Base-by-base conservation (phyloP, 2,113 vertebrate species). In the Trinectes maculatus region DNA sequence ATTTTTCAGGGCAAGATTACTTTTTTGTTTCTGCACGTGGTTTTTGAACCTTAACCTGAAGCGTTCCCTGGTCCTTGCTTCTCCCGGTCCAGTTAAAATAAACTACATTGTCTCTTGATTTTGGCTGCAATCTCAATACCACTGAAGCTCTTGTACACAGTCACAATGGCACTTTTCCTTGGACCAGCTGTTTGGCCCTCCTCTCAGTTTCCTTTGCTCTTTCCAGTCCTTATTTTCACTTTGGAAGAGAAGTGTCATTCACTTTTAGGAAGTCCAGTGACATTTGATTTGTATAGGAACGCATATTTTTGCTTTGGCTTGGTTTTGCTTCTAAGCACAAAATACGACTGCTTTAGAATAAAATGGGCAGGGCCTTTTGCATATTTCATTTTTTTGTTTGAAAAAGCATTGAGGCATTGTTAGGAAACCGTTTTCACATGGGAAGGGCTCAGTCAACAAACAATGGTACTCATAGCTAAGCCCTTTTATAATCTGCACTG, bases 381-480 rank as follows among this genome's bases (percentile, higher is more conserved):
- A 18, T 28, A 10, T 72, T 75, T 46, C 5, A 57, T 65, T 68
- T 37, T 71, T 71, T 53, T 5, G 40, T 70, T 63, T 51, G n/a
- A 69, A 66, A 31, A 25, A 24, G 34, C 56, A 65, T 3, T 53
- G 6, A 51, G 21, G 37, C 52, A 55, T 59, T 73, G 25, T 71
- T 55, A 8, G 34, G 21, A 34, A n/a, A 66, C 48, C 22, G 24
- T 59, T 64, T 44, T 62, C 40, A 59, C 25, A 55, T 66, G 53
- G 26, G 34, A 11, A 1, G 42, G 43, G 15, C 60, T 37, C 12
- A 33, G 60, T 71, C 65, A 68, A 53, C 76, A 81, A 73, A 83
- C 80, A 73, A 49, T 75, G 70, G 51, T 56, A 72, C 49, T 83
- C 79, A 86, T 83, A 82, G 70, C 66, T 85, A 71, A 80, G 66